These are phyloP conservation scores for Prolemur simus DNA, from an alignment of 2,113 vertebrate species.

Conservation along the genomic window DNA sequence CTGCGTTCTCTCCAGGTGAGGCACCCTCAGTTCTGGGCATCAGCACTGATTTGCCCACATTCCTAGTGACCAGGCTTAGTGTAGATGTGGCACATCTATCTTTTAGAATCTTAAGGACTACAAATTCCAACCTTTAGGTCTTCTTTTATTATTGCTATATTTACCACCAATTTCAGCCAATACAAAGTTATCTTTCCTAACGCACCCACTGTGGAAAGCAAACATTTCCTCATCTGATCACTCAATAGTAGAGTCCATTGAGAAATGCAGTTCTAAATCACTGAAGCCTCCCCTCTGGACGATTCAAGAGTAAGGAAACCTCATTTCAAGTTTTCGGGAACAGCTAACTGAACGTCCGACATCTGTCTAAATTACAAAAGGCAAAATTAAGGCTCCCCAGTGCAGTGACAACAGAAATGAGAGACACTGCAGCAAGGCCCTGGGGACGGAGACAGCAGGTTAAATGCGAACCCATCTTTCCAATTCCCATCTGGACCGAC, in stretches of 20 bases:
- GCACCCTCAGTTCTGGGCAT: neutral
- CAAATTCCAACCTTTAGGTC: neutral
- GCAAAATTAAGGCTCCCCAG: neutral
- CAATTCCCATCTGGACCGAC: neutral
- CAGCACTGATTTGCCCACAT: rapidly evolving
- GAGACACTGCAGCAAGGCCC: neutral
- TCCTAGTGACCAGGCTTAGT: neutral
- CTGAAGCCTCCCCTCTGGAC: neutral
- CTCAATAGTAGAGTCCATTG: neutral
- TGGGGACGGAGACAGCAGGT: neutral
- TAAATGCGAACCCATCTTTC: slow-evolving; percentile 7
- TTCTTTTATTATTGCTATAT: neutral
- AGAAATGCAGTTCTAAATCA: neutral
- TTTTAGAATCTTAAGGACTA: neutral
- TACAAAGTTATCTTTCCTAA: neutral
- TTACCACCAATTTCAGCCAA: neutral
- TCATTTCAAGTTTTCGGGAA: slow-evolving; percentile 7
- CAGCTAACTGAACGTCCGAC: neutral
- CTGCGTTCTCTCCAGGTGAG: neutral
- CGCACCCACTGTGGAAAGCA: neutral
- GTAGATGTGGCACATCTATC: rapidly evolving
- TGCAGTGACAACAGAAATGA: neutral
- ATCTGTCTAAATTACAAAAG: neutral
- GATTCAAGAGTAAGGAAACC: neutral
- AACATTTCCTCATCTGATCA: neutral